phyloP scores from a whole-genome alignment of 2,797 vertebrate genomes.

The Melanogrammus aeglefinus region DNA sequence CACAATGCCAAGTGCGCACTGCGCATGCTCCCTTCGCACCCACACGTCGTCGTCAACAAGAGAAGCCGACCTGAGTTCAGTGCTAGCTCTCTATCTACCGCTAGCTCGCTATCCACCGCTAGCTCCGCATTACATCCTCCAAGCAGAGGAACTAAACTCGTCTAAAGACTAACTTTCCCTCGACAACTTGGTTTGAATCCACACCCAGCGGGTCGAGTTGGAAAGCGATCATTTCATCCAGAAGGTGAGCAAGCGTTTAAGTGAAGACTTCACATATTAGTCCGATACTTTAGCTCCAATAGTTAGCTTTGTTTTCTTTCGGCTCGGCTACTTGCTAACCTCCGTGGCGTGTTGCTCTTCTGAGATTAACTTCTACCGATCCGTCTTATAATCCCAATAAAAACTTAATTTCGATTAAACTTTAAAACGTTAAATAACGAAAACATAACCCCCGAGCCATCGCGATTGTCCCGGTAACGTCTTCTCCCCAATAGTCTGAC shows the following conservation, averaged over 20 bases:
- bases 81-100: slow-evolving; percentile 44
- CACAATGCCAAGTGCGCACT: slow-evolving; percentile 35
- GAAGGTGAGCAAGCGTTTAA: slow-evolving; percentile 45
- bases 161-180: neutral
- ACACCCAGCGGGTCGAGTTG: slow-evolving; percentile 40
- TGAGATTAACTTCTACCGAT: slow-evolving; percentile 18
- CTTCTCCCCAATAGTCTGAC: slow-evolving; percentile 33
- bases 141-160: slow-evolving; percentile 35
- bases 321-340: neutral
- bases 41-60: slow-evolving; percentile 52
- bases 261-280: neutral
- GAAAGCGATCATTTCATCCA: slow-evolving; percentile 1
- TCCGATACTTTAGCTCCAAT: slow-evolving; percentile 35
- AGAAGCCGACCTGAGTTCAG: slow-evolving; percentile 59
- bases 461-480: neutral
- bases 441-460: neutral
- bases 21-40: slow-evolving; percentile 4
- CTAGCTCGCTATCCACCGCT: slow-evolving; percentile 40
- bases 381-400: neutral
- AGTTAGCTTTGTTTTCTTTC: slow-evolving; percentile 69
- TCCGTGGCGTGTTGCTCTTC: slow-evolving; percentile 25
- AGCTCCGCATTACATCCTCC: slow-evolving; percentile 23
- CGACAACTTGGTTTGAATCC: slow-evolving; percentile 39
- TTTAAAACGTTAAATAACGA: neutral
- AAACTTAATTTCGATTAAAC: neutral